Percentiles rank a stretch among this genome's conserved stretches.
Evolutionary conservation across 2,113 vertebrate species (phyloP).

Genomic region (Gopherus flavomarginatus): DNA sequence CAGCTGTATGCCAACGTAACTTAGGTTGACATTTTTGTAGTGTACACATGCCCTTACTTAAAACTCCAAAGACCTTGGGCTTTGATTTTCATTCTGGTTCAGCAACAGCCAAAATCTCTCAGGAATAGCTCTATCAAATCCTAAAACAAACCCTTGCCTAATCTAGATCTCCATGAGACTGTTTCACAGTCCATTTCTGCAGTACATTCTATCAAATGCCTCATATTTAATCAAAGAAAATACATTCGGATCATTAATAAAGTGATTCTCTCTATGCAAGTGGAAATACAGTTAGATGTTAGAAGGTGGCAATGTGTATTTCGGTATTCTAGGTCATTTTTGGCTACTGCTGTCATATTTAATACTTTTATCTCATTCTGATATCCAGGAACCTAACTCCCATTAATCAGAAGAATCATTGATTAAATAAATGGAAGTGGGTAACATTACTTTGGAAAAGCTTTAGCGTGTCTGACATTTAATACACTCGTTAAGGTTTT

Average conservation of each 20-base stretch:
- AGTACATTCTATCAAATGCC: background rate
- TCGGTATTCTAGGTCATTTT: constrained; percentile 37
- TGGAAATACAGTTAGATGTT: background rate
- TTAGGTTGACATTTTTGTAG: too few relatives aligned
- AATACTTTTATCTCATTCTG: constrained; percentile 28
- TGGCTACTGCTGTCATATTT: constrained; percentile 17
- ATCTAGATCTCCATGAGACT: background rate
- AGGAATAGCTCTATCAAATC: background rate
- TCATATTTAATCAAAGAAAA: constrained; percentile 40
- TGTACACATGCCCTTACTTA: too few relatives aligned
- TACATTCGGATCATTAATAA: background rate
- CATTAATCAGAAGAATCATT: constrained; percentile 47
- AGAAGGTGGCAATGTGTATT: background rate
- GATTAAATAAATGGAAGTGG: constrained; percentile 15
- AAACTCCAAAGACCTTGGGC: too few relatives aligned
- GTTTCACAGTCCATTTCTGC: background rate
- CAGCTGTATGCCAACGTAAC: too few relatives aligned
- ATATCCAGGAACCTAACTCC: constrained; percentile 34
- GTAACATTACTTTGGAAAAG: constrained; percentile 33
- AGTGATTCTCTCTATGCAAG: background rate
- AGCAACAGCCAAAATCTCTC: background rate
- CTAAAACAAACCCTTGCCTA: constrained; percentile 16
- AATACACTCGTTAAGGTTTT: background rate
- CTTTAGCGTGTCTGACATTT: background rate
- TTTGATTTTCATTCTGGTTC: background rate